Conservation (phyloP, 2,888 invertebrate species). For the Cephalotes varians region DNA sequence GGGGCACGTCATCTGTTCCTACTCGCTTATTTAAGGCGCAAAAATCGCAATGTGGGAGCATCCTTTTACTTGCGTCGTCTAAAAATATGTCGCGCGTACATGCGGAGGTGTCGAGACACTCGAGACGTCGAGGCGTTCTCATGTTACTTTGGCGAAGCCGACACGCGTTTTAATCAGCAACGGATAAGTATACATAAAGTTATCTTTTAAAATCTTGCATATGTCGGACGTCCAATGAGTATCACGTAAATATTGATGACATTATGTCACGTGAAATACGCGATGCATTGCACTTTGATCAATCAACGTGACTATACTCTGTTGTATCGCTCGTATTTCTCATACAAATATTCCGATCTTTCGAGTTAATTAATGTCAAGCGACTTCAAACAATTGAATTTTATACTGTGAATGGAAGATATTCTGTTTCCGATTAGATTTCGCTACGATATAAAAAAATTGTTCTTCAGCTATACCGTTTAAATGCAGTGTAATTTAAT, state of each 20-base stretch:
- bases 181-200: background rate
- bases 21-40: background rate
- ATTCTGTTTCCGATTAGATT: background rate
- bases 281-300: background rate
- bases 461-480: background rate
- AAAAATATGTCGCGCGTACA: slow-evolving; percentile 30
- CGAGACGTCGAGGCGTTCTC: background rate
- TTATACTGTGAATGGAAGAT: background rate
- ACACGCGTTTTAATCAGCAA: background rate
- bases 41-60: background rate
- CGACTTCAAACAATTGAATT: background rate
- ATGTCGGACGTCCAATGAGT: background rate
- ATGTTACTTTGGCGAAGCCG: background rate
- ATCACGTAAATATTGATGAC: background rate
- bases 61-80: slow-evolving; percentile 14
- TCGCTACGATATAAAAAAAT: background rate
- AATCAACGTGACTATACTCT: background rate
- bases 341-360: background rate
- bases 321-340: background rate
- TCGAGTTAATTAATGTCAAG: background rate
- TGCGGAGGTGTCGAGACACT: slow-evolving; percentile 3
- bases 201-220: background rate
- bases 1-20: background rate
- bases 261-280: background rate
- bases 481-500: background rate